Conservation (phyloP, 2,113 vertebrate species). For the Bettongia penicillata region DNA sequence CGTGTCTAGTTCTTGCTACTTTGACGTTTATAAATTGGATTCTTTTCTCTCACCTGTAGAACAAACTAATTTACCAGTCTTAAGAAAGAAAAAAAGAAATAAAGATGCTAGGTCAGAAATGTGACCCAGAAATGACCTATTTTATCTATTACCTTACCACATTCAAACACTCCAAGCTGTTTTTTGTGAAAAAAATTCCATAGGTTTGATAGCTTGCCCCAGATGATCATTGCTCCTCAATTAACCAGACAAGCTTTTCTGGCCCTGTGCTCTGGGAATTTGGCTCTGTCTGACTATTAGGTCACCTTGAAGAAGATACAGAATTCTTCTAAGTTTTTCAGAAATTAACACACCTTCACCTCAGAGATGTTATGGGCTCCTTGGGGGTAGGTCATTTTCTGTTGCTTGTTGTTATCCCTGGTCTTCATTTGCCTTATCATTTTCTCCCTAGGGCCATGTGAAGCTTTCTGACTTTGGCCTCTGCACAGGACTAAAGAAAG, state of each 20-base stretch:
- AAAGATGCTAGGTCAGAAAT: not conserved
- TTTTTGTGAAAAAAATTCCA: too few species aligned
- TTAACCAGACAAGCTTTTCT: not conserved
- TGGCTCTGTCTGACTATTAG: not conserved
- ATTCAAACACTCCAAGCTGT: slow-evolving; percentile 23
- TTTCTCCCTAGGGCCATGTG: slow-evolving; percentile 91
- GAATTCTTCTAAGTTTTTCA: not conserved
- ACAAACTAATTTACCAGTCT: slow-evolving; percentile 41
- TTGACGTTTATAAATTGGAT: slow-evolving; percentile 33
- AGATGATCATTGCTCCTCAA: not conserved
- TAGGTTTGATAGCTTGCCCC: not conserved
- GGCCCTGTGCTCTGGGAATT: not conserved
- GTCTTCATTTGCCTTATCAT: not conserved
- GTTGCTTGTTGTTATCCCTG: not conserved
- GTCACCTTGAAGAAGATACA: not conserved
- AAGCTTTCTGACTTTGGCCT: slow-evolving; percentile 98
- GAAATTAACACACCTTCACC: not conserved
- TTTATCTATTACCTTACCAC: not conserved
- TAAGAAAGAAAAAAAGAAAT: not conserved
- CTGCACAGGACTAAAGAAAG: slow-evolving; percentile 98
- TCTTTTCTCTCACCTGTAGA: slow-evolving; percentile 26
- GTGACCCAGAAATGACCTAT: not conserved
- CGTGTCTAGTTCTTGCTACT: slow-evolving; percentile 5
- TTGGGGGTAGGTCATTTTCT: not conserved
- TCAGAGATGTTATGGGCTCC: not conserved